Evolutionary conservation across 2,113 vertebrate genomes (phyloP), one percentile per base, ranked within the genome.

Genomic region (Anhinga anhinga): DNA sequence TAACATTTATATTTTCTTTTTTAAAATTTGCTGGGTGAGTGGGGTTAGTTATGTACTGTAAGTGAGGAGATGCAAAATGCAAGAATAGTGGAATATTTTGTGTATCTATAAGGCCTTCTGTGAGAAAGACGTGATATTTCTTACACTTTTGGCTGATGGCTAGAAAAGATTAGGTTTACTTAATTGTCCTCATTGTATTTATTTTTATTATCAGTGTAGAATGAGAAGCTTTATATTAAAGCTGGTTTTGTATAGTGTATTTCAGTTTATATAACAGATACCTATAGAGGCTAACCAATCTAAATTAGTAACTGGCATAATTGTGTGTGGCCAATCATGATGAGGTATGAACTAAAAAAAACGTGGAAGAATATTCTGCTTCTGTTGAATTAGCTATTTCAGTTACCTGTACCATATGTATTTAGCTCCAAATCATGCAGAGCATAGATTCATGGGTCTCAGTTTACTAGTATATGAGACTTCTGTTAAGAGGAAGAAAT

Each of bases 121-220:
- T 81, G 42, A 81, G 23, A 92, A 90, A 71, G 32, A 42, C 9
- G 10, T 67, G 16, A 18, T 69, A 47, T 70, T 90, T 94, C 66
- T 88, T 72, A 84, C 11, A 74, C 22, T 74, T 59, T 63, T 95
- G 77, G 29, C 69, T 94, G 45, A 84, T 38, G 38, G 72, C 59
- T 94, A 81, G 47, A 92, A 94, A 86, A 92, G 29, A 86, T 73
- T 70, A 77, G 20, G 59, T 91, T 91, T 86, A 78, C n/a, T 94
- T 88, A 70, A 67, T 81, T 88, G 58, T 94, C 38, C 38, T 93
- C 50, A 36, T 79, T 93, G 16, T 81, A 71, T 94, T 93, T 77
- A 19, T 56, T 88, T 95, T 83, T 91, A 74, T 88, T 74, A 38
- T 84, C n/a, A 29, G 23, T 38, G 59, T 55, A 74, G 77, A 88